These are phyloP conservation scores for Telmatherina bonti DNA, from an alignment of 2,797 vertebrate genomes.

Conservation along the genomic window DNA sequence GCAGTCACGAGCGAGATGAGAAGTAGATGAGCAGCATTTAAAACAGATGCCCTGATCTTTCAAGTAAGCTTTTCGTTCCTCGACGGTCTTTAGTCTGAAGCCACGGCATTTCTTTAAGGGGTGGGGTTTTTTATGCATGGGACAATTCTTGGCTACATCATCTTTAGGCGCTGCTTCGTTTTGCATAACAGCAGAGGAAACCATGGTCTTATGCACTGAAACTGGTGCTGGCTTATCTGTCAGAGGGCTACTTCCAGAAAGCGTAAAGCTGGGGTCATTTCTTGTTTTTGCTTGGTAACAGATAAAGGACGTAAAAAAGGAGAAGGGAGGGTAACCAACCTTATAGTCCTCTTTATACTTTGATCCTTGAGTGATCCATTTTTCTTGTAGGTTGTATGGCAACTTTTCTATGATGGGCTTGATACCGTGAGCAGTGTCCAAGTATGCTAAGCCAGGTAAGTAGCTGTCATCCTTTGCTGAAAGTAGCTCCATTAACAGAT, in stretches of 20 bases:
- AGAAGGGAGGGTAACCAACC: not conserved
- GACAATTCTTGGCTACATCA: not conserved
- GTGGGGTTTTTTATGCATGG: slow-evolving; percentile 4
- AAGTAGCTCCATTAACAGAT: slow-evolving; percentile 9
- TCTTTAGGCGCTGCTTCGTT: not conserved
- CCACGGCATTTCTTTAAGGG: too few species aligned
- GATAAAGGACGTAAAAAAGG: not conserved
- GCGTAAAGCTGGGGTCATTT: slow-evolving; percentile 11
- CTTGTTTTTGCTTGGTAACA: not conserved
- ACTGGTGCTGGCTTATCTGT: slow-evolving; percentile 1
- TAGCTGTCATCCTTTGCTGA: slow-evolving; percentile 5
- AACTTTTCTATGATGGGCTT: not conserved
- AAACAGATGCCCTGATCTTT: slow-evolving; percentile 12
- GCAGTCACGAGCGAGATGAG: not conserved
- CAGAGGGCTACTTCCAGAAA: not conserved
- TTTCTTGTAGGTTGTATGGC: slow-evolving; percentile 12
- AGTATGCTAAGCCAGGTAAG: not conserved
- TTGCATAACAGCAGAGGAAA: not conserved
- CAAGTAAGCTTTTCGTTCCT: not conserved
- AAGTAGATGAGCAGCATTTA: slow-evolving; percentile 1
- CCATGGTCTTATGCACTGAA: not conserved
- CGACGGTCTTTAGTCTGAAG: not conserved
- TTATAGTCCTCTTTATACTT: slow-evolving; percentile 13
- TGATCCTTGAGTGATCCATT: not conserved
- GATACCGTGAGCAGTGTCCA: too few species aligned